phyloP scores from a whole-genome alignment of 2,113 vertebrate species.

The Saguinus imperator region DNA sequence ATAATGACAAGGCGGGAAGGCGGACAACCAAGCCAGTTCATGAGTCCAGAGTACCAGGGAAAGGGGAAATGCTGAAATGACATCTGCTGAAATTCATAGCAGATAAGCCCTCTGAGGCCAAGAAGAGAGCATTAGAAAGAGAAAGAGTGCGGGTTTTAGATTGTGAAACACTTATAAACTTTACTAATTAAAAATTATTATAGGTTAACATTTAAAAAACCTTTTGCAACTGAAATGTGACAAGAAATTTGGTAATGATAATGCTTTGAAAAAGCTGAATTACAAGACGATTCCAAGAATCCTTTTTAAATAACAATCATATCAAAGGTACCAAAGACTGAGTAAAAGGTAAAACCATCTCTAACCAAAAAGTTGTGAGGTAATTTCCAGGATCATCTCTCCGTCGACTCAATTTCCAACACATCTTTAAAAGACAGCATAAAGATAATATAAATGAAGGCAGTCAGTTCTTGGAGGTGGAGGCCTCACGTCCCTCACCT shows the following conservation, averaged over 20 bases:
- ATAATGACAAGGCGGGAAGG: neutral
- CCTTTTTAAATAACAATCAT: neutral
- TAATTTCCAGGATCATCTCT: neutral
- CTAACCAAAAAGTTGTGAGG: neutral
- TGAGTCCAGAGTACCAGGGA: neutral
- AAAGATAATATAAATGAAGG: neutral
- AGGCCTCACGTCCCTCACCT: neutral
- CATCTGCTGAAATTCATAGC: neutral
- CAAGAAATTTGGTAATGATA: neutral
- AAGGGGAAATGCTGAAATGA: neutral
- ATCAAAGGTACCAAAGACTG: neutral
- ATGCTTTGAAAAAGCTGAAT: neutral
- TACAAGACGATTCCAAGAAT: neutral
- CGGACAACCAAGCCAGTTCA: neutral
- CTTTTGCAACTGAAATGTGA: neutral
- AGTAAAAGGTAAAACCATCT: neutral
- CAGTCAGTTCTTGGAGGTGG: neutral
- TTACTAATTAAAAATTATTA: neutral
- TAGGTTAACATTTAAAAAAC: neutral
- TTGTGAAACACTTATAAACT: neutral
- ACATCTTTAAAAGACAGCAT: neutral
- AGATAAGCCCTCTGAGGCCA: neutral
- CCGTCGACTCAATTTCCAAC: neutral
- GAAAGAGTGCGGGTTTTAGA: neutral
- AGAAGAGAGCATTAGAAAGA: neutral